Conservation (phyloP, 2,797 vertebrate species). For the Falco rusticolus region DNA sequence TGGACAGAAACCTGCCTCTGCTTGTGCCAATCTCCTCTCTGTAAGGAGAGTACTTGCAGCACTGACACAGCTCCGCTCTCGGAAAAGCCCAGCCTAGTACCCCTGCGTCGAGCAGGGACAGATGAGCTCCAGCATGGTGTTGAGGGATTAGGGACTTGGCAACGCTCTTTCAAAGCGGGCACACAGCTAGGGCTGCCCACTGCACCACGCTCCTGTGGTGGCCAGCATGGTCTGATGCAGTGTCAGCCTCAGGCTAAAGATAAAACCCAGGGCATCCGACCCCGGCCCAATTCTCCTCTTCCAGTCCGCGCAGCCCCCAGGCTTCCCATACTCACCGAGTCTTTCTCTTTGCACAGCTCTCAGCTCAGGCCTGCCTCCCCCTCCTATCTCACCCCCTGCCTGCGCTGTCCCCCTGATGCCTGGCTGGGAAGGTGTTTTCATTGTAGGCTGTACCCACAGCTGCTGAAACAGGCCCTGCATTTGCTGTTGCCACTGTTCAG, state of each 20-base stretch:
- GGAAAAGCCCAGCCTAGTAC: neutral
- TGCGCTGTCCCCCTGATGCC: neutral
- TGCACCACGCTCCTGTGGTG: fast-evolving
- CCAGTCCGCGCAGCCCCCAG: neutral
- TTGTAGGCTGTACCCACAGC: neutral
- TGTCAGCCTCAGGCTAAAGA: neutral
- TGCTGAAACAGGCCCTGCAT: neutral
- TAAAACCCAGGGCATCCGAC: neutral
- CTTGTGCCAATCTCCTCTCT: neutral
- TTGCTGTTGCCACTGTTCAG: neutral
- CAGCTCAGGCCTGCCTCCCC: neutral
- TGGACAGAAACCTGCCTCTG: neutral
- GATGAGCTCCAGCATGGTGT: neutral
- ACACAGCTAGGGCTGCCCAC: neutral
- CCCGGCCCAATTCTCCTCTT: neutral
- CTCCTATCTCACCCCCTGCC: neutral
- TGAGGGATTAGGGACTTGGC: neutral
- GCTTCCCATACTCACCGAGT: neutral
- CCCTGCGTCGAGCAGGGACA: neutral
- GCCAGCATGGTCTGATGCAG: neutral
- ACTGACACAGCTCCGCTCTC: neutral
- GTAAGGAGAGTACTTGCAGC: neutral
- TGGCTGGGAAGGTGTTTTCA: neutral
- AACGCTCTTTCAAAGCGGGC: neutral
- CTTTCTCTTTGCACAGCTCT: neutral